A percentile compares a stretch with the other conserved stretches of the same genome.
phyloP scores from a whole-genome alignment of 2,113 vertebrate genomes.

The Gallinago jamesoni region DNA sequence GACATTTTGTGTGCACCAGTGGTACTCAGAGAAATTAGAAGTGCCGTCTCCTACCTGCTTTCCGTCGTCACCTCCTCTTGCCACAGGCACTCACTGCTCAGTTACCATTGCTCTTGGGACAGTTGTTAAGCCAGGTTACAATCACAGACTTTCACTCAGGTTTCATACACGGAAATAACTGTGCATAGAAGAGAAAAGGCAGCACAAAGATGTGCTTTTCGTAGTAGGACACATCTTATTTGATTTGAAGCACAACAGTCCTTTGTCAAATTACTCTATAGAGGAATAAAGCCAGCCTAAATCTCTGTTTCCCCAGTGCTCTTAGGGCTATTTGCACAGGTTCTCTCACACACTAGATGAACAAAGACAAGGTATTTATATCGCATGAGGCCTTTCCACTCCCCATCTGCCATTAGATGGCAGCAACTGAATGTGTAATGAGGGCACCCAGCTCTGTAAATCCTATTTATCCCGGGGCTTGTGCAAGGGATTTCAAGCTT shows the following conservation, averaged over 20 bases:
- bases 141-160: not conserved
- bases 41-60: not conserved
- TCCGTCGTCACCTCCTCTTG: not conserved
- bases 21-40: not conserved
- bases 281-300: not conserved
- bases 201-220: not conserved
- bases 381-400: not conserved
- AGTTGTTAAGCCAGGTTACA: not conserved
- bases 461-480: not conserved
- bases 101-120: not conserved
- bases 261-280: not conserved
- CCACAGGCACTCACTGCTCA: not conserved
- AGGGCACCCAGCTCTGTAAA: not conserved
- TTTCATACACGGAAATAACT: not conserved
- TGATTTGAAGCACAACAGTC: not conserved
- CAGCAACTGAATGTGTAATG: slow-evolving; percentile 7
- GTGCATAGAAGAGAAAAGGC: not conserved
- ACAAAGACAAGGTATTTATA: not conserved
- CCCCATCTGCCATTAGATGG: slow-evolving; percentile 43
- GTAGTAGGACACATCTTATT: not conserved
- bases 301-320: not conserved
- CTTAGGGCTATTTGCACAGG: not conserved
- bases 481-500: slow-evolving; percentile 16
- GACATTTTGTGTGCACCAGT: not conserved
- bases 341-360: not conserved